These are phyloP conservation scores for Catamblyrhynchus diadema DNA, from an alignment of 2,797 vertebrate species.

Conservation along the genomic window DNA sequence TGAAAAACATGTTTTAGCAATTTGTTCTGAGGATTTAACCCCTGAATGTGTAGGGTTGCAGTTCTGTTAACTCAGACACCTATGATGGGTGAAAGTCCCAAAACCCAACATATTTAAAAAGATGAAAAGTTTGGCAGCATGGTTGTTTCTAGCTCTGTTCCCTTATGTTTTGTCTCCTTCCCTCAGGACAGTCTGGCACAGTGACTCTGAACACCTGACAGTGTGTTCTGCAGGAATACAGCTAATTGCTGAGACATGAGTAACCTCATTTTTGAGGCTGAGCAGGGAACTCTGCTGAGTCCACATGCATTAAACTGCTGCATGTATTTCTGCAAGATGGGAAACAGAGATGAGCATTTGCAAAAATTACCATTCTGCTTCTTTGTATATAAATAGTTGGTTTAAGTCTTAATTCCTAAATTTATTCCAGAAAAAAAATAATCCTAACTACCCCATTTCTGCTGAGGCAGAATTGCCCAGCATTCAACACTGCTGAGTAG, in stretches of 20 bases:
- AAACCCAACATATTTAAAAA: background rate
- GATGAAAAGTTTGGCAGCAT: rapidly evolving
- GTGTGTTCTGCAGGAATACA: background rate
- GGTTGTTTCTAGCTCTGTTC: background rate
- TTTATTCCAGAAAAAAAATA: background rate
- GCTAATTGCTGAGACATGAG: background rate
- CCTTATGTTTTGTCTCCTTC: background rate
- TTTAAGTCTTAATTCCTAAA: background rate
- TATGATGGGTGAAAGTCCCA: background rate
- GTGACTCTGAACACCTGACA: background rate
- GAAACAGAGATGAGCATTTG: background rate
- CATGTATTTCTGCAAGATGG: background rate
- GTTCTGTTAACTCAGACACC: background rate
- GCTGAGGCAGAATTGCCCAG: background rate
- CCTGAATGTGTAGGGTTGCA: background rate
- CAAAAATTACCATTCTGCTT: background rate
- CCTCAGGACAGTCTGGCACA: background rate
- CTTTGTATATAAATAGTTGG: background rate
- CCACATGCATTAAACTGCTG: background rate
- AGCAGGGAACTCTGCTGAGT: background rate
- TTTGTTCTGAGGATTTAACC: background rate
- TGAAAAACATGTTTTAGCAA: background rate
- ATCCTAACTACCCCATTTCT: background rate
- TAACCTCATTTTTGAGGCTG: background rate
- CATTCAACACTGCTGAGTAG: background rate